phyloP scores from a whole-genome alignment of 2,888 invertebrate species.

The Ptycholaimellus sp. region DNA sequence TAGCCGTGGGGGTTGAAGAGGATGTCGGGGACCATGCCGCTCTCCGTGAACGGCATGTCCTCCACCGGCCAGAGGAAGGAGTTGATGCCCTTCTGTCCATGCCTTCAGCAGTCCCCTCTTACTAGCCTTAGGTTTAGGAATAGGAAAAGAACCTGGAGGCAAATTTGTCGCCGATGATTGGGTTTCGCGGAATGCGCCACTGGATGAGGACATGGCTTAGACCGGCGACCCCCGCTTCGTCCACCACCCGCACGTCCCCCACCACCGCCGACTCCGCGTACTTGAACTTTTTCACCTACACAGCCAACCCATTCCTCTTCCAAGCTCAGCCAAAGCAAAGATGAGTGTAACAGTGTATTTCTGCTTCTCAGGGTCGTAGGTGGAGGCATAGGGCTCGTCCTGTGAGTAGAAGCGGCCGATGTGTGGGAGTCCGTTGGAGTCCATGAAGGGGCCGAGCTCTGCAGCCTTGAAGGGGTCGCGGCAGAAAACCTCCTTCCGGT shows the following conservation, averaged over 20 bases:
- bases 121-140: too few species aligned
- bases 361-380: background rate
- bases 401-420: constrained; percentile 38
- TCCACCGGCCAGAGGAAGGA: constrained; percentile 72
- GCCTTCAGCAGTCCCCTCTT: too few species aligned
- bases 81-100: constrained; percentile 88
- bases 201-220: constrained; percentile 10
- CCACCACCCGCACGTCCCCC: constrained; percentile 16
- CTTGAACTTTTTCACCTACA: constrained; percentile 14
- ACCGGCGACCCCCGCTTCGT: background rate
- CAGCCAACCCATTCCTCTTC: too few species aligned
- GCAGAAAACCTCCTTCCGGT: constrained; percentile 1
- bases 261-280: constrained; percentile 19
- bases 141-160: too few species aligned
- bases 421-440: constrained; percentile 59
- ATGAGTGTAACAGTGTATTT: background rate
- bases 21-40: constrained; percentile 81
- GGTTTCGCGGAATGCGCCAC: constrained; percentile 46
- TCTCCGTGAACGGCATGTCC: constrained; percentile 85
- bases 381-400: constrained; percentile 47
- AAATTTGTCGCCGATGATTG: constrained; percentile 92
- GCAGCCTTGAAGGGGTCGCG: constrained; percentile 4
- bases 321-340: background rate
- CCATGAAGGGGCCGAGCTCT: constrained; percentile 30
- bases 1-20: constrained; percentile 98